phyloP scores from a whole-genome alignment of 2,888 invertebrate species.

The Celastrina argiolus region DNA sequence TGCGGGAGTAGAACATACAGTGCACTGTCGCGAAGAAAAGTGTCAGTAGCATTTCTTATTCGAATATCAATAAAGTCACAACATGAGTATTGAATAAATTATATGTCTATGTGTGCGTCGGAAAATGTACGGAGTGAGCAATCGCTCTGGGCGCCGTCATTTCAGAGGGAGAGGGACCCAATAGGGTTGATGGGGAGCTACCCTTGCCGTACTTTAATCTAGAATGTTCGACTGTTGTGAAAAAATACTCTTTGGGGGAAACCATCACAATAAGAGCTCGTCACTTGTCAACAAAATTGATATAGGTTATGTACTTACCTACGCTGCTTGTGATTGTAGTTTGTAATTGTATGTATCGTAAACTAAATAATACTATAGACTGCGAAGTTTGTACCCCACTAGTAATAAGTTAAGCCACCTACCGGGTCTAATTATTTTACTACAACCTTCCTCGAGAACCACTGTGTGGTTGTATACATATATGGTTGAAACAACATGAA shows the following conservation, averaged over 20 bases:
- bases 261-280: background rate
- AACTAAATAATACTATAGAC: too few relatives aligned
- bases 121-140: background rate
- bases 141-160: background rate
- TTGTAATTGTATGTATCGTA: too few relatives aligned
- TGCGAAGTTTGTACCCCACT: too few relatives aligned
- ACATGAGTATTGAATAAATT: background rate
- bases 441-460: too few relatives aligned
- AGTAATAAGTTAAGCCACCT: too few relatives aligned
- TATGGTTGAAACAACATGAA: too few relatives aligned
- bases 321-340: too few relatives aligned
- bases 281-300: background rate
- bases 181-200: background rate
- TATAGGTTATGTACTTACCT: too few relatives aligned
- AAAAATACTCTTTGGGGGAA: background rate
- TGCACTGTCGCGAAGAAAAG: background rate
- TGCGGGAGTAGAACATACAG: too few relatives aligned
- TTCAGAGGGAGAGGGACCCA: background rate
- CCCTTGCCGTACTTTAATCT: background rate
- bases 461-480: too few relatives aligned
- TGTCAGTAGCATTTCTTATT: background rate
- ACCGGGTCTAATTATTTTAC: too few relatives aligned
- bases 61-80: background rate
- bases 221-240: slow-evolving; percentile 1
- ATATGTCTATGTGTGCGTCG: background rate